Evolutionary conservation across 1,140 invertebrate genomes (phyloP).

Genomic region (Zaprionus tsacasi): DNA sequence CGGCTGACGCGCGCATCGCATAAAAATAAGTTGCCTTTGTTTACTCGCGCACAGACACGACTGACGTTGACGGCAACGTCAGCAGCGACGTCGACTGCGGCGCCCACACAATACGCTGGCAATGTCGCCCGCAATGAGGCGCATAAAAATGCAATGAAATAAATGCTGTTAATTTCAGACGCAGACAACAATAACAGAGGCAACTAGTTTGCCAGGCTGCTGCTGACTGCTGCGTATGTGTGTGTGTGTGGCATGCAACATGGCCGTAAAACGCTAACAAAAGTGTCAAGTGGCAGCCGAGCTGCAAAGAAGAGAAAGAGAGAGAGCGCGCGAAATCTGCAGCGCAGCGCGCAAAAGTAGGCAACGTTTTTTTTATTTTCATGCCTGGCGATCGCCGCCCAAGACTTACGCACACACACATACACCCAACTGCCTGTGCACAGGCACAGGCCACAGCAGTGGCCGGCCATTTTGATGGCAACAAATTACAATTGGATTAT

Average conservation of each 20-base stretch:
- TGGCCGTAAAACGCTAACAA: conserved; percentile 33
- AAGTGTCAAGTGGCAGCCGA: conserved; percentile 56
- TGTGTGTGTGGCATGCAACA: conserved; percentile 40
- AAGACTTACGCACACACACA: background rate
- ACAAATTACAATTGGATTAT: background rate
- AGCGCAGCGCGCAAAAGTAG: conserved; percentile 28
- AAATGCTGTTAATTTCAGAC: conserved; percentile 80
- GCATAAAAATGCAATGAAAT: conserved; percentile 70
- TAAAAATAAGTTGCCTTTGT: conserved; percentile 80
- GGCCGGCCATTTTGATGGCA: no score
- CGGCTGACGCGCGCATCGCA: conserved; percentile 71
- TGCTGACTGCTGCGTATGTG: conserved; percentile 12
- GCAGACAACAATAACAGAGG: conserved; percentile 38
- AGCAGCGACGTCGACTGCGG: conserved; percentile 1
- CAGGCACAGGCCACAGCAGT: no score
- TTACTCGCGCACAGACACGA: conserved; percentile 40
- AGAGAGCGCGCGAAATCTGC: background rate
- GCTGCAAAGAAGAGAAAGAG: background rate
- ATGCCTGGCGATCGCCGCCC: background rate
- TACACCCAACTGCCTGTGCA: background rate
- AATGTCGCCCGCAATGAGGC: conserved; percentile 47
- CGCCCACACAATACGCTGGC: conserved; percentile 1
- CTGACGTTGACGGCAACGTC: conserved; percentile 14
- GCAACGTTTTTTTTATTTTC: conserved; percentile 24
- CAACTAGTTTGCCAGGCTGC: conserved; percentile 25